Percentiles rank a stretch among this genome's conserved stretches.
Evolutionary conservation across 2,797 vertebrate species (phyloP).

Genomic region (Sternotherus odoratus): DNA sequence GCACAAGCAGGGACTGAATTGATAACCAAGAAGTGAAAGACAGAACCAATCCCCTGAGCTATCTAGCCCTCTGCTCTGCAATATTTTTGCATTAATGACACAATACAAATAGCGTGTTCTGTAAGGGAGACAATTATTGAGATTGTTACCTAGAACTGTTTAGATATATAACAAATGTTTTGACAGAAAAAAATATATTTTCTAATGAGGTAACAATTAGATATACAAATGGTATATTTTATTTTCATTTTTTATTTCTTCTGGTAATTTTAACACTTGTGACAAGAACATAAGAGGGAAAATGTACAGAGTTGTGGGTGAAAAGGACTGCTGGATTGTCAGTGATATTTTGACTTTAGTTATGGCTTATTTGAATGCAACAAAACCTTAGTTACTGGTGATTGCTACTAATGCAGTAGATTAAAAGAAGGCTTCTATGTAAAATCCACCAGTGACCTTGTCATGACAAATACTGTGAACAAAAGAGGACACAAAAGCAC

Average conservation of each 20-base stretch:
- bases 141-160: neutral
- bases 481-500: neutral
- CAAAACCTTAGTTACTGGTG: neutral
- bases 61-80: neutral
- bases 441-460: slow-evolving; percentile 60
- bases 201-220: neutral
- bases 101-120: slow-evolving; percentile 13
- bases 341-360: neutral
- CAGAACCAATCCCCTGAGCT: slow-evolving; percentile 44
- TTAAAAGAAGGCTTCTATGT: neutral
- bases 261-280: neutral
- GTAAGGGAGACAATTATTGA: neutral
- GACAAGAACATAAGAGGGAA: neutral
- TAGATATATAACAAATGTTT: neutral
- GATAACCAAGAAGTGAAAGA: slow-evolving; percentile 70
- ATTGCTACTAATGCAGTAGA: neutral
- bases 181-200: neutral
- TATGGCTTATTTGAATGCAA: neutral
- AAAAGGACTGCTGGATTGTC: neutral
- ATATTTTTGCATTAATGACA: slow-evolving; percentile 18
- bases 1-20: slow-evolving; percentile 43
- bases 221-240: neutral
- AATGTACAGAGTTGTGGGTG: neutral
- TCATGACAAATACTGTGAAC: accelerated
- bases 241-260: neutral